A percentile compares a stretch with the other conserved stretches of the same genome.
phyloP scores from a whole-genome alignment of 2,888 invertebrate genomes.

The Agrochola circellaris region DNA sequence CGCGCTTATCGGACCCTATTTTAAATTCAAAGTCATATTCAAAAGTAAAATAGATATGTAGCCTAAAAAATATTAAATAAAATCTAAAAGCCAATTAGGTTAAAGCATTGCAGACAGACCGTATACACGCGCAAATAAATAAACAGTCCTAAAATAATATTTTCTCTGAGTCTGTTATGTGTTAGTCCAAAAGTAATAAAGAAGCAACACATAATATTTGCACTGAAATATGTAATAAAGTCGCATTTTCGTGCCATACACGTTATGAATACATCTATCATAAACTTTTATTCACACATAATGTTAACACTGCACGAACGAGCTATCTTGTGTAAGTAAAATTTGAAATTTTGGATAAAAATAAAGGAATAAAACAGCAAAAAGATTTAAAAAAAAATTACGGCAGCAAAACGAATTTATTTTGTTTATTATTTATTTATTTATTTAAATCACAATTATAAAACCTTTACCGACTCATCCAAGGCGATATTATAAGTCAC shows the following conservation, averaged over 20 bases:
- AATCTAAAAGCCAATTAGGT: slow-evolving; percentile 18
- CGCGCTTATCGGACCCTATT: background rate
- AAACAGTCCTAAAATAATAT: slow-evolving; percentile 50
- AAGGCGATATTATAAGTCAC: too few relatives aligned
- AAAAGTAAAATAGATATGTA: background rate
- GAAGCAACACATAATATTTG: slow-evolving; percentile 52
- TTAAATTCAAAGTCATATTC: slow-evolving; percentile 1
- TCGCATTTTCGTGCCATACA: slow-evolving; percentile 41
- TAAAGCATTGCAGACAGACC: slow-evolving; percentile 1
- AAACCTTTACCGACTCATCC: too few relatives aligned
- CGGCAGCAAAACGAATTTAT: slow-evolving; percentile 54
- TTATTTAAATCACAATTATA: too few relatives aligned
- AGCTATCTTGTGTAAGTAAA: slow-evolving; percentile 35
- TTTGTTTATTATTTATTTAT: slow-evolving; percentile 1
- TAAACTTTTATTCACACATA: slow-evolving; percentile 53
- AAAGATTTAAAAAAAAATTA: slow-evolving; percentile 23
- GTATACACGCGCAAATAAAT: slow-evolving; percentile 32
- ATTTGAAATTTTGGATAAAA: slow-evolving; percentile 45
- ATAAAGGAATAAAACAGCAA: slow-evolving; percentile 48
- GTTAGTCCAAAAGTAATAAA: slow-evolving; percentile 57
- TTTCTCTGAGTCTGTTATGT: slow-evolving; percentile 38
- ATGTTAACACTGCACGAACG: slow-evolving; percentile 51
- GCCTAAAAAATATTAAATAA: slow-evolving; percentile 6
- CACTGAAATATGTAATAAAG: slow-evolving; percentile 57
- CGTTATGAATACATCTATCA: slow-evolving; percentile 54